phyloP scores from a whole-genome alignment of 2,113 vertebrate species.

The Daboia siamensis region DNA sequence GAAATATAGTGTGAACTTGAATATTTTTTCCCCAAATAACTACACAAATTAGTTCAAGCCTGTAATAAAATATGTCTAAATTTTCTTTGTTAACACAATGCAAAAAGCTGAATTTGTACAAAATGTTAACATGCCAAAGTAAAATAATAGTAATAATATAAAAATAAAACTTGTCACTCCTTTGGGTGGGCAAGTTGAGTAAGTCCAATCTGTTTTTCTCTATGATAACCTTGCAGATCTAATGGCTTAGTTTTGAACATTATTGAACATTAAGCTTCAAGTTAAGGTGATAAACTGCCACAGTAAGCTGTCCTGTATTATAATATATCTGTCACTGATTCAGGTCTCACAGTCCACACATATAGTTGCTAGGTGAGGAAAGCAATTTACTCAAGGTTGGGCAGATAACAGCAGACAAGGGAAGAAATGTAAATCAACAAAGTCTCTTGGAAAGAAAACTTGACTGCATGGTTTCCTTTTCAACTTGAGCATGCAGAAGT shows the following conservation, averaged over 20 bases:
- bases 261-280: not conserved
- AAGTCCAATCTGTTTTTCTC: not conserved
- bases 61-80: not conserved
- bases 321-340: not conserved
- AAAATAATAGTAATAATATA: not conserved
- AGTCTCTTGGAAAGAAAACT: not conserved
- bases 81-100: not conserved
- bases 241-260: not conserved
- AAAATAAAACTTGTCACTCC: not conserved
- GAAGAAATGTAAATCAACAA: not conserved
- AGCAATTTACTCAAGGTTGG: not conserved
- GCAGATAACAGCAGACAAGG: not conserved
- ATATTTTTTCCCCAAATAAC: not conserved
- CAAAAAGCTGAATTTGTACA: not conserved
- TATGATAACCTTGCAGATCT: not conserved
- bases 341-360: not conserved
- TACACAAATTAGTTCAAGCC: not conserved
- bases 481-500: not conserved
- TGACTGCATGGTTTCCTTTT: not conserved
- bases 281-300: not conserved
- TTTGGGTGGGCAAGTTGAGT: not conserved
- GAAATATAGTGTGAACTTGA: conserved; percentile 5
- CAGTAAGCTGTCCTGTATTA: not conserved
- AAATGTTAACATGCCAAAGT: not conserved
- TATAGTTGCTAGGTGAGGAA: not conserved